Percentiles rank a stretch among this genome's conserved stretches.
phyloP scores from a whole-genome alignment of 2,888 invertebrate genomes.

The Zelleria hepariella region DNA sequence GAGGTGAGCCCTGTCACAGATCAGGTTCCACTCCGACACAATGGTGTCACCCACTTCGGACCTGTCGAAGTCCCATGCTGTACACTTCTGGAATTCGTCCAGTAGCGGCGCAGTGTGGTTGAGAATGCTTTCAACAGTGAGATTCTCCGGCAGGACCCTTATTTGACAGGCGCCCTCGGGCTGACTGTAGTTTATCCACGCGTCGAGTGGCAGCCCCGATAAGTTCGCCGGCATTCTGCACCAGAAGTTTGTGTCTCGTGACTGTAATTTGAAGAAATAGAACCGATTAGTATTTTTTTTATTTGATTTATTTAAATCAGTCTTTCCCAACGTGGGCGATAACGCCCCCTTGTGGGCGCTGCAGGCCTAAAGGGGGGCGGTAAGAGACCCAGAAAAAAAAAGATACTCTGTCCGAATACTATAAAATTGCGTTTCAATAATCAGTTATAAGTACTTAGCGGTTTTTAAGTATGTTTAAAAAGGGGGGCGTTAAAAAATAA shows the following conservation, averaged over 20 bases:
- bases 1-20: constrained; percentile 79
- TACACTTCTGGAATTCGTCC: constrained; percentile 62
- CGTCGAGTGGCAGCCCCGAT: constrained; percentile 58
- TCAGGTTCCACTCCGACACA: constrained; percentile 82
- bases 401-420: too few species aligned
- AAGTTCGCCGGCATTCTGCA: constrained; percentile 75
- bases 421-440: too few species aligned
- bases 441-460: too few species aligned
- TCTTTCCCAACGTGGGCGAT: too few species aligned
- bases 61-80: constrained; percentile 74
- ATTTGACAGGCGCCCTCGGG: constrained; percentile 73
- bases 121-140: constrained; percentile 47
- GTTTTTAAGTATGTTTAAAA: too few species aligned
- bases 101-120: constrained; percentile 49
- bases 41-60: constrained; percentile 75
- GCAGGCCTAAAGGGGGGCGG: too few species aligned
- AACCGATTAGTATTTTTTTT: neutral
- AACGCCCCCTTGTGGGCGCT: too few species aligned
- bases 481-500: too few species aligned
- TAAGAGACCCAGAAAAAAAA: too few species aligned
- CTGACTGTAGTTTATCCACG: constrained; percentile 79
- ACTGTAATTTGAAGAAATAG: constrained; percentile 45
- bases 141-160: constrained; percentile 46
- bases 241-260: constrained; percentile 77
- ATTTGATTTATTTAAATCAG: too few species aligned